Evolutionary conservation across 2,797 vertebrate genomes (phyloP), one percentile per base, ranked within the genome.

Genomic region (Betta splendens): DNA sequence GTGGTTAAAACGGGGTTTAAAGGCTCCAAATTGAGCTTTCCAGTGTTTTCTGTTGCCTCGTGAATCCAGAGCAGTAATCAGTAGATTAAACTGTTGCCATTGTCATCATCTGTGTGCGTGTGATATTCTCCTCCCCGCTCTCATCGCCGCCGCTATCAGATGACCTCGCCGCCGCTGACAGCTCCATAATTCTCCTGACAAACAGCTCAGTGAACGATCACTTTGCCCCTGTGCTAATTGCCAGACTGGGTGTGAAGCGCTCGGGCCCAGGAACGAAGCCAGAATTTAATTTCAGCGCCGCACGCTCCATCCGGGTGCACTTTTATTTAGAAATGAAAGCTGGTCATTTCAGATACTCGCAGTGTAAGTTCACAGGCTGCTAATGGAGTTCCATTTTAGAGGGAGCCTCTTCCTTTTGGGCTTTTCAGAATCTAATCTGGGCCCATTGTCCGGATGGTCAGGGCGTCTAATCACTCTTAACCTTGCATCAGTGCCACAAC

Each of bases 401-500:
- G 56, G 72, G 71, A 64, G 59, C 21, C 53, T 56, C 63, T 66
- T 57, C 46, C 47, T 64, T 72, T 64, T 62, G 18, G 53, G 68
- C 66, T 71, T 75, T 76, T 75, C 67, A 72, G 51, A 69, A 77
- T 86, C 85, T 84, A 83, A 84, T 85, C 85, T 79, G 58, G 59
- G 60, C 53, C 72, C 64, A 81, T 87, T 89, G 85, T 86, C 72
- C 69, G 61, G 35, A 74, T 72, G 76, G 74, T 67, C 81, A 60
- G 78, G 75, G 74, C 61, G 64, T 79, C 71, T 87, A 87, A 88
- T 89, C 81, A 78, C 75, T 69, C 72, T 84, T 87, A 86, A 89
- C 80, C 81, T 91, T 87, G 90, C 92, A 89, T 92, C 93, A 85
- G 90, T 88, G 91, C 91, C 91, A 88, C 91, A 92, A 93, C 92